Evolutionary conservation across 1,140 invertebrate genomes (phyloP).

Genomic region (Acromyrmex heyeri): DNA sequence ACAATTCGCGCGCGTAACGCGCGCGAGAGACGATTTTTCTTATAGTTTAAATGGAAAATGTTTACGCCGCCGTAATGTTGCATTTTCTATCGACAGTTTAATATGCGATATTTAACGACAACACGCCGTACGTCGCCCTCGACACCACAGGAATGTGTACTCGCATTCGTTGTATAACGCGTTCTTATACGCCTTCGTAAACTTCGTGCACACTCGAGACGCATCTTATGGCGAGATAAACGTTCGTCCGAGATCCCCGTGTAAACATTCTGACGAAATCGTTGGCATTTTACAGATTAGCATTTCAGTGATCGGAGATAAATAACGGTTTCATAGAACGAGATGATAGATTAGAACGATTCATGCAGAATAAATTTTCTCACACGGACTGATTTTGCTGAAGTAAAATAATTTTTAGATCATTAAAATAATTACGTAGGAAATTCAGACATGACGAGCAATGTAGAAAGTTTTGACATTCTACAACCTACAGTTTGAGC

Average conservation of each 20-base stretch:
- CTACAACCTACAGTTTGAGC: no score
- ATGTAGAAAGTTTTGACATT: no score
- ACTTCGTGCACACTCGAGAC: constrained; percentile 10
- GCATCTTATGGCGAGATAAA: constrained; percentile 47
- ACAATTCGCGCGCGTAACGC: constrained; percentile 32
- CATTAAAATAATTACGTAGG: no score
- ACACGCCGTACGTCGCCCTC: constrained; percentile 3
- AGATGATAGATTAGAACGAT: not conserved
- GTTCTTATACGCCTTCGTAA: constrained; percentile 39
- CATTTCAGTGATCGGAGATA: constrained; percentile 27
- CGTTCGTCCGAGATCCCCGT: not conserved
- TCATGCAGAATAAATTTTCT: not conserved
- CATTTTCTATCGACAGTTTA: constrained; percentile 19
- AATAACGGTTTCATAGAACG: not conserved
- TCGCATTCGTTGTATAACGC: constrained; percentile 6
- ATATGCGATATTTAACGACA: constrained; percentile 5
- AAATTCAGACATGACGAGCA: no score
- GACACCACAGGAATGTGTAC: constrained; percentile 40
- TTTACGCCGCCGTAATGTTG: constrained; percentile 14
- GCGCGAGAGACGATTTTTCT: constrained; percentile 18
- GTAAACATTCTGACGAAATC: constrained; percentile 32
- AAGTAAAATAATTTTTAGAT: no score
- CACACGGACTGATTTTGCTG: no score
- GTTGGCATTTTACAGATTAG: constrained; percentile 38
- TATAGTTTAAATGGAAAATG: not conserved